Percentiles rank a stretch among this genome's conserved stretches.
phyloP scores from a whole-genome alignment of 2,113 vertebrate species.

The Chaetorhynchus papuensis region DNA sequence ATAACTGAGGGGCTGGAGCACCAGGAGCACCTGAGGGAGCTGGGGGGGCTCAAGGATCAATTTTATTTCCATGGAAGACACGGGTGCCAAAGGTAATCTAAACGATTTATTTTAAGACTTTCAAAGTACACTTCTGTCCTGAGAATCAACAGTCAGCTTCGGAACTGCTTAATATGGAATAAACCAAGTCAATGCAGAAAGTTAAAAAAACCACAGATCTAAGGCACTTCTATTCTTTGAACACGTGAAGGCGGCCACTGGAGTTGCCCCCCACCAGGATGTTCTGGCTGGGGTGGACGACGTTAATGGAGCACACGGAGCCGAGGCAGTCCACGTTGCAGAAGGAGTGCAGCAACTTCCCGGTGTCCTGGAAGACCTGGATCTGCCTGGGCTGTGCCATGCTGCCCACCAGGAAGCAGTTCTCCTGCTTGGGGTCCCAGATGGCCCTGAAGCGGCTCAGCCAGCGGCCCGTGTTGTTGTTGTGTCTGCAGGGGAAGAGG shows the following conservation, averaged over 20 bases:
- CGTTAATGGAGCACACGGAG: constrained; percentile 78
- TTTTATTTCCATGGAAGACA: neutral
- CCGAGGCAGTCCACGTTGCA: constrained; percentile 53
- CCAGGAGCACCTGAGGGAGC: neutral
- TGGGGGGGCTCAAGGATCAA: neutral
- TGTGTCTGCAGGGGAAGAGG: constrained; percentile 45
- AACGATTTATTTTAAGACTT: neutral
- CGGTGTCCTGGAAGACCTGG: constrained; percentile 76
- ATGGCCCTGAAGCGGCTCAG: constrained; percentile 76
- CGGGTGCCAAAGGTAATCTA: neutral
- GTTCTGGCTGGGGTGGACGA: constrained; percentile 77
- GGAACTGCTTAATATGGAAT: neutral
- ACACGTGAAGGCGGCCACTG: constrained; percentile 81
- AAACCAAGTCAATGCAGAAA: neutral
- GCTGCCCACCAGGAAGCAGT: constrained; percentile 83
- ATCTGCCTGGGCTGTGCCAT: constrained; percentile 70
- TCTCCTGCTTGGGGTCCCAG: constrained; percentile 89
- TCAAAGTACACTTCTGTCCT: neutral
- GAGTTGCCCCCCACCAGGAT: constrained; percentile 81
- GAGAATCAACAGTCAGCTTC: neutral
- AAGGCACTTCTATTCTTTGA: constrained; percentile 49
- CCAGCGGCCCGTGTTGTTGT: constrained; percentile 79
- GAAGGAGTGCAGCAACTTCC: constrained; percentile 71
- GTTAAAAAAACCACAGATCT: rapidly evolving
- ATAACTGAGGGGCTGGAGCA: neutral